These are phyloP conservation scores for Galerucella nymphaeae DNA, from an alignment of 2,888 invertebrate species.

Conservation along the genomic window DNA sequence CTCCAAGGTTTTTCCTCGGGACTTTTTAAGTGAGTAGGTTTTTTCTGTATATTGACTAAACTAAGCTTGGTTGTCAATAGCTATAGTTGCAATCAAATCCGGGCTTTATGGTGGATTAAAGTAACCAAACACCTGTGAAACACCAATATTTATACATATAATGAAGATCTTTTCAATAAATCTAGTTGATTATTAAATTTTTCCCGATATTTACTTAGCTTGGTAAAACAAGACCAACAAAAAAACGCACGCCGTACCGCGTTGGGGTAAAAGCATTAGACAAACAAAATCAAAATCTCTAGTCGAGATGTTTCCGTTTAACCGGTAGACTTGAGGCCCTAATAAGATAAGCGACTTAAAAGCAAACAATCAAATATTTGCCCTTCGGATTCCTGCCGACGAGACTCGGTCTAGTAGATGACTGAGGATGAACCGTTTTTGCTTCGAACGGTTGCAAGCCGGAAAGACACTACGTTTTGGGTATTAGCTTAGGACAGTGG, in stretches of 20 bases:
- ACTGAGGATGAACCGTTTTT: slow-evolving; percentile 31
- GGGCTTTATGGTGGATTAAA: too few species aligned
- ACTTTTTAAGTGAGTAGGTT: too few species aligned
- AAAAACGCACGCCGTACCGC: slow-evolving; percentile 38
- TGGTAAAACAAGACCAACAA: slow-evolving; percentile 10
- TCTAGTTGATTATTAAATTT: slow-evolving; percentile 6
- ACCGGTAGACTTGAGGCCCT: slow-evolving; percentile 45
- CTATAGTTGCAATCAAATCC: too few species aligned
- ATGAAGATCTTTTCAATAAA: neutral
- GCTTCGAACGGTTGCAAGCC: slow-evolving; percentile 6
- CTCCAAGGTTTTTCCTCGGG: too few species aligned
- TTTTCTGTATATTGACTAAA: too few species aligned
- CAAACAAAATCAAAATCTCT: slow-evolving; percentile 50
- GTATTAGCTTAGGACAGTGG: neutral
- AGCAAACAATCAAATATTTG: slow-evolving; percentile 52
- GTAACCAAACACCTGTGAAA: too few species aligned
- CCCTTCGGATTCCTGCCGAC: slow-evolving; percentile 33
- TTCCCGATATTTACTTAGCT: slow-evolving; percentile 15
- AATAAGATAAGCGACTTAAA: slow-evolving; percentile 58
- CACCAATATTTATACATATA: too few species aligned
- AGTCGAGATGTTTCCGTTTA: slow-evolving; percentile 51
- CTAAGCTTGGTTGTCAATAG: too few species aligned
- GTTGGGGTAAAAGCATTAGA: slow-evolving; percentile 35
- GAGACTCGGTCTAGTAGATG: slow-evolving; percentile 24
- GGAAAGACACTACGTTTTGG: neutral